A percentile compares a stretch with the other conserved stretches of the same genome.
These are phyloP conservation scores for Platorchestia sp. DNA, from an alignment of 1,140 invertebrate species.

Conservation along the genomic window DNA sequence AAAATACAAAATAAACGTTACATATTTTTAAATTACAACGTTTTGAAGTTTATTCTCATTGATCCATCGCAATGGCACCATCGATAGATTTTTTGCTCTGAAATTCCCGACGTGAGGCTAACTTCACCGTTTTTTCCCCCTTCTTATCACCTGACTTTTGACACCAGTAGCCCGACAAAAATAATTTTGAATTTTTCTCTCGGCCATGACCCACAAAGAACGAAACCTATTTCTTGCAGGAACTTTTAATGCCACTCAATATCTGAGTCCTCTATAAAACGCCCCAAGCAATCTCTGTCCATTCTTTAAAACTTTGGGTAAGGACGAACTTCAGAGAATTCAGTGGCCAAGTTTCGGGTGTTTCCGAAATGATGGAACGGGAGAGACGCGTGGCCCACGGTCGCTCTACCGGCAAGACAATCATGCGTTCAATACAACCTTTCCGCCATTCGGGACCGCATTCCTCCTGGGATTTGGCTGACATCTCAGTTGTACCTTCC, in stretches of 20 bases:
- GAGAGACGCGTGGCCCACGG: not conserved
- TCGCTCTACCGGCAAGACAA: not conserved
- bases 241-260: constrained; percentile 17
- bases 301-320: constrained; percentile 35
- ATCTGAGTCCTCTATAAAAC: not conserved
- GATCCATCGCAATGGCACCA: too few species aligned
- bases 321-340: constrained; percentile 21
- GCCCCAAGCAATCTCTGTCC: constrained; percentile 13
- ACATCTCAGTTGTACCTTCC: not conserved
- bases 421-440: not conserved
- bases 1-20: too few species aligned
- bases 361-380: not conserved
- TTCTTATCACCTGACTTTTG: not conserved
- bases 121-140: too few species aligned
- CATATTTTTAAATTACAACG: too few species aligned
- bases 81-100: too few species aligned
- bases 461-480: not conserved
- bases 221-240: not conserved
- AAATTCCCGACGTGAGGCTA: too few species aligned
- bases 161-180: not conserved
- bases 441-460: not conserved
- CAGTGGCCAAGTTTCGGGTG: constrained; percentile 6
- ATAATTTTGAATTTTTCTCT: not conserved
- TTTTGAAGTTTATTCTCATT: too few species aligned
- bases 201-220: not conserved